Conservation (phyloP, 2,113 vertebrate genomes). For the Spheniscus mendiculus region DNA sequence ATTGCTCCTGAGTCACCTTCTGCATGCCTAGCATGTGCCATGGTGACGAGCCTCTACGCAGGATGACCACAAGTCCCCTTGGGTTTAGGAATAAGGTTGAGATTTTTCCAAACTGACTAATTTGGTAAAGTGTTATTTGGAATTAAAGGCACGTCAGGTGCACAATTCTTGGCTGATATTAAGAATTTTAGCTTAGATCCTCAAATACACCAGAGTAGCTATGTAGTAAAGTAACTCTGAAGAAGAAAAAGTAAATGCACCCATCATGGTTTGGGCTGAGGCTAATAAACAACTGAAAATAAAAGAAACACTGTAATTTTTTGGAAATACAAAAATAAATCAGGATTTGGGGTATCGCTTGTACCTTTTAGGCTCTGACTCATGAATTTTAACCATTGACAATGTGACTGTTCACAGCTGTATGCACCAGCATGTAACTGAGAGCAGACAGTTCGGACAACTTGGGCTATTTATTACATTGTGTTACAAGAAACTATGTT, state of each 20-base stretch:
- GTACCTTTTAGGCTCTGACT: not conserved
- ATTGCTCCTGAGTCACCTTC: not conserved
- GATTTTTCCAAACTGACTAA: not conserved
- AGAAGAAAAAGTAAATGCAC: not conserved
- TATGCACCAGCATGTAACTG: not conserved
- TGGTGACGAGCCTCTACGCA: not conserved
- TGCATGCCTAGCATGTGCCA: not conserved
- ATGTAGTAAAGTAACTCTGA: not conserved
- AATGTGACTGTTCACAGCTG: not conserved
- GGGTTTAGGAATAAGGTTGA: too few species aligned
- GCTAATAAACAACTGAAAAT: not conserved
- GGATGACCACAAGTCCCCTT: not conserved
- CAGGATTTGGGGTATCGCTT: not conserved
- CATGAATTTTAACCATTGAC: accelerated
- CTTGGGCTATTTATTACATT: too few species aligned
- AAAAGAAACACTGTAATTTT: not conserved
- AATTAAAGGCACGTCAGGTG: not conserved
- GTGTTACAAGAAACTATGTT: accelerated
- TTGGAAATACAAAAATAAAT: not conserved
- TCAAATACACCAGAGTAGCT: not conserved
- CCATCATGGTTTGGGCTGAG: not conserved
- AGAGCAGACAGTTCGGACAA: not conserved
- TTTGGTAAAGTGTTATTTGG: not conserved
- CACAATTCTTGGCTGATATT: not conserved
- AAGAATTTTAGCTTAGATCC: not conserved